Evolutionary conservation across 2,888 invertebrate genomes (phyloP), one percentile per base, ranked within the genome.

Genomic region (Dorcus hopei): DNA sequence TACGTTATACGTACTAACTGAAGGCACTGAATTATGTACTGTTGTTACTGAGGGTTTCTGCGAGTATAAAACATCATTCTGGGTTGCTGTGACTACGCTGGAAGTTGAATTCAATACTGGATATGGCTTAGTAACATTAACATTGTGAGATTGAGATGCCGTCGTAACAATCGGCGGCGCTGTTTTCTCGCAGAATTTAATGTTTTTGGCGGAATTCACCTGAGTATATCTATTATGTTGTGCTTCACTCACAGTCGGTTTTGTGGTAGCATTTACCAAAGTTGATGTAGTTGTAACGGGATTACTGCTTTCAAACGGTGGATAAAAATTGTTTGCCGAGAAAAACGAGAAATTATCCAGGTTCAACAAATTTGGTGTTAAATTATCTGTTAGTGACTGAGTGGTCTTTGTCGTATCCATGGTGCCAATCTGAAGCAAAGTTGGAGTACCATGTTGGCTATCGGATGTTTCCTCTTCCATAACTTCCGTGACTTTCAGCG

Each of bases 401-500:
- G 70, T 72, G 4, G 74, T 68, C 66, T 76, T 76, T 2, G 75
- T 72, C 3, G 70, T 68, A 43, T 77, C 76, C 69, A 78, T 74
- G 9, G 74, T 79, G 9, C 80, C 81, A 52, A 81, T 81, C 68
- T 82, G 81, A 38, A 81, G 67, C 48, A 81, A 73, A 11, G 79
- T 79, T 9, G 79, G 77, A 2, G 79, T 77, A 9, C 74, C 79
- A 47, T 77, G 75, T 60, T 79, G 77, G 64, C 79, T 80, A 58
- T 80, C 80, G 3, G 73, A 70, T 58, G 76, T 81, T 61, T 83
- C 83, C 56, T 83, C 84, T 51, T 82, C 82, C 7, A 81, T 73
- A 0, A 81, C 82, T 68, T 82, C 83, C 1, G 81, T 79, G 11
- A 78, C 78, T 72, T 80, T 81, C 49, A 82, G 81, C 6, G 81